Evolutionary conservation across 2,888 invertebrate species (phyloP).

Genomic region (Hermaeophaga mercurialis): DNA sequence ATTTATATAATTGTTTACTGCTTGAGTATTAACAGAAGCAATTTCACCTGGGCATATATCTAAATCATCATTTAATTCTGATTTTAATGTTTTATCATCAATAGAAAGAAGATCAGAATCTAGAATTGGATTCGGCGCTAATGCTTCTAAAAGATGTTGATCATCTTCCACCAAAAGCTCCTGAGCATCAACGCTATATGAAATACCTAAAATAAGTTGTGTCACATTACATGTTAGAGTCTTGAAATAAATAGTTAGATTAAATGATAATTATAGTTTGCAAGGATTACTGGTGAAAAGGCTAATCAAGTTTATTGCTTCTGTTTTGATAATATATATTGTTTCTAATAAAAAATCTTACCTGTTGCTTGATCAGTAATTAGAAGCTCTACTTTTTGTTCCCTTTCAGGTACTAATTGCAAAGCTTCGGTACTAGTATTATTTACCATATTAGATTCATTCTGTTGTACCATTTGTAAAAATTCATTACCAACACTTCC

Average conservation of each 20-base stretch:
- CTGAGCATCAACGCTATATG: slow-evolving; percentile 49
- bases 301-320: no score
- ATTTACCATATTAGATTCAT: slow-evolving; percentile 31
- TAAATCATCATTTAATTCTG: slow-evolving; percentile 49
- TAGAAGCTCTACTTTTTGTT: slow-evolving; percentile 55
- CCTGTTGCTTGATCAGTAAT: slow-evolving; percentile 56
- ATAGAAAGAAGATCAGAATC: slow-evolving; percentile 51
- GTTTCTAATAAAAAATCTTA: slow-evolving; percentile 23
- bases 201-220: slow-evolving; percentile 39
- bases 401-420: slow-evolving; percentile 43
- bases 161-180: slow-evolving; percentile 53
- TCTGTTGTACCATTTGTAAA: slow-evolving; percentile 46
- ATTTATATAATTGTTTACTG: slow-evolving; percentile 42
- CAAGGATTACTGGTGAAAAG: no score
- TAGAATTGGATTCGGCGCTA: slow-evolving; percentile 49
- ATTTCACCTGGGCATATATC: slow-evolving; percentile 40
- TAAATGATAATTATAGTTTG: no score
- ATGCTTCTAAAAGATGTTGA: slow-evolving; percentile 49
- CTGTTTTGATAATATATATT: no score
- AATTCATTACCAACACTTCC: slow-evolving; percentile 49
- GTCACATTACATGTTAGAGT: neutral
- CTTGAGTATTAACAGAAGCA: slow-evolving; percentile 37
- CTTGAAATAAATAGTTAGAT: no score
- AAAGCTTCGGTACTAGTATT: slow-evolving; percentile 31
- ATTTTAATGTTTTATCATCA: slow-evolving; percentile 52